Evolutionary conservation across 2,797 vertebrate species (phyloP).

Genomic region (Artibeus lituratus): DNA sequence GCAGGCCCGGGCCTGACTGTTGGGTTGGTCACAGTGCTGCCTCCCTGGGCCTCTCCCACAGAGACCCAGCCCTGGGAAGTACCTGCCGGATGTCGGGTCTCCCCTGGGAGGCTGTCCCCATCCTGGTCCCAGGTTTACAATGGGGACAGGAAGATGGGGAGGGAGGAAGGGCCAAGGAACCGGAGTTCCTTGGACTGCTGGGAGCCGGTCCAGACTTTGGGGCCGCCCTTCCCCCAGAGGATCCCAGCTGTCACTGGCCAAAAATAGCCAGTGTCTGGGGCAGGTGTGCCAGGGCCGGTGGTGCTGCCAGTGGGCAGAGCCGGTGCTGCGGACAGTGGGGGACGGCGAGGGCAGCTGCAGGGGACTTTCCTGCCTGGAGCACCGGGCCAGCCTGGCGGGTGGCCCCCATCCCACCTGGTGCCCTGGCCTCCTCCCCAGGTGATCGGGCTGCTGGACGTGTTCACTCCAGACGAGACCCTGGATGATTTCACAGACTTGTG

Average conservation of each 20-base stretch:
- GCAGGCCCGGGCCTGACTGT: neutral
- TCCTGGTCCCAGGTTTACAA: neutral
- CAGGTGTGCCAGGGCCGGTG: neutral
- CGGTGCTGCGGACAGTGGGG: neutral
- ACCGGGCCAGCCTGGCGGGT: neutral
- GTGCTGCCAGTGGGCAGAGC: neutral
- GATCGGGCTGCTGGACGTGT: slow-evolving; percentile 96
- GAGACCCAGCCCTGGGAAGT: neutral
- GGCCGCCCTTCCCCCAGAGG: slow-evolving; percentile 24
- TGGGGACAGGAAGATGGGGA: neutral
- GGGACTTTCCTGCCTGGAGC: neutral
- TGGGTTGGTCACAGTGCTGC: neutral
- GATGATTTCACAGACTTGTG: slow-evolving; percentile 96
- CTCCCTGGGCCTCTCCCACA: neutral
- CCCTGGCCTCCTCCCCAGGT: slow-evolving; percentile 84
- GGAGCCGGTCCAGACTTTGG: neutral
- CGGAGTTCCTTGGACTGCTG: neutral
- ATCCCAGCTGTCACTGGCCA: slow-evolving; percentile 33
- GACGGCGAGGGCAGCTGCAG: neutral
- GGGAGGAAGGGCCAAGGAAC: neutral
- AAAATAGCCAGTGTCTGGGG: slow-evolving; percentile 64
- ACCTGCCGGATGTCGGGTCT: neutral
- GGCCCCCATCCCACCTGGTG: neutral
- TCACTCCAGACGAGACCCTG: slow-evolving; percentile 92
- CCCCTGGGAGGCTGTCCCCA: neutral